Evolutionary conservation across 2,113 vertebrate species (phyloP), one percentile per base, ranked within the genome.

Genomic region (Cebus imitator): DNA sequence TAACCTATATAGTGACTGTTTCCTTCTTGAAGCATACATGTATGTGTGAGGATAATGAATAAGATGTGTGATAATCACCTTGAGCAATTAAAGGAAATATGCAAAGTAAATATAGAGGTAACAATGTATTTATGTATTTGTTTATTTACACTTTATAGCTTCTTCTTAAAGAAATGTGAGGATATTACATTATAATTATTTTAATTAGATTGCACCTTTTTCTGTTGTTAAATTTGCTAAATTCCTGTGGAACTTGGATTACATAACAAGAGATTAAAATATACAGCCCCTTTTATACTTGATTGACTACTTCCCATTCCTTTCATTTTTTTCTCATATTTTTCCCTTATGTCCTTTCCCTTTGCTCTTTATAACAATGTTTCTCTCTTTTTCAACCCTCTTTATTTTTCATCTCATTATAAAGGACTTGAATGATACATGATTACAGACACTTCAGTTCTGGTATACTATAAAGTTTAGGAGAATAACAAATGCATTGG

Each of bases 81-180:
- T 82, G 18, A 95, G 2, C 11, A 95, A 70, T 70, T 20, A 91
- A 73, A 93, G 35, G 20, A 89, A 84, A 85, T 75, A 93, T 45
- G 20, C 40, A 68, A 94, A 94, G 27, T 90, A 96, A 91, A 91
- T 32, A 84, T 55, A 80, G 72, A 76, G 32, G 3, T 35, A 88
- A 88, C 10, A 87, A 18, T 6, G 40, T 68, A 79, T 83, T 79
- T 73, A 75, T 87, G 10, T 83, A 68, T 87, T 81, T 87, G n/a
- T 78, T 94, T 82, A 79, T 66, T 91, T 79, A n/a, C 64, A 87
- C 10, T 89, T 72, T 30, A 83, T 55, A 81, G 30, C 43, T 91
- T 86, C 27, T 30, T 95, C n/a, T 6, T 80, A 93, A 68, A 94
- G 52, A 14, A 88, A 83, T 48, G 17, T n/a, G 8, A 85, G 55